These are phyloP conservation scores for Rhinoderma darwinii DNA, from an alignment of 2,113 vertebrate species.

Conservation along the genomic window DNA sequence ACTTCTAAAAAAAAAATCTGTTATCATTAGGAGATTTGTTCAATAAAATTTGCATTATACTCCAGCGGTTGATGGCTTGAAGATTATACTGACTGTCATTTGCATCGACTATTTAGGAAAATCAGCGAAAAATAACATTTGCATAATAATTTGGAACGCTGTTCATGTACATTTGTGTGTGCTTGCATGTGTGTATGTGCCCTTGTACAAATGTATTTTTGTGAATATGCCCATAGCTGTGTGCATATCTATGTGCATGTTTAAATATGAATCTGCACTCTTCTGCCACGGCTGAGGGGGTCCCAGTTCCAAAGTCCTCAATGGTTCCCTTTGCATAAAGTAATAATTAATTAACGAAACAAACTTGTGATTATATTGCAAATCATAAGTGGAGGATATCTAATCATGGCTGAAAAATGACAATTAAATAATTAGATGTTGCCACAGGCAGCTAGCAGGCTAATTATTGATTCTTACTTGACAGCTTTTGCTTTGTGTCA, in stretches of 20 bases:
- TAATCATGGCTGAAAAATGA: not conserved
- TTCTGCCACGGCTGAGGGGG: not conserved
- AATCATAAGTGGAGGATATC: not conserved
- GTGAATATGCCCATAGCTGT: no score
- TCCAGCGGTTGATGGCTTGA: no score
- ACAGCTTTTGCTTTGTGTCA: constrained; percentile 22
- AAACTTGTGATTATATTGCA: not conserved
- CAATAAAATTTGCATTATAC: no score
- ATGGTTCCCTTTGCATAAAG: not conserved
- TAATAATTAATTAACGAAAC: not conserved
- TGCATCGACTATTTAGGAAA: no score
- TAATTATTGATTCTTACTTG: constrained; percentile 23
- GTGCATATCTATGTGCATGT: not conserved
- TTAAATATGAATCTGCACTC: not conserved
- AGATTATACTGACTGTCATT: no score
- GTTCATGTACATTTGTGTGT: not conserved
- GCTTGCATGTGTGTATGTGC: not conserved
- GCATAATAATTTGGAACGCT: no score
- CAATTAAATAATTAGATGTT: constrained; percentile 11
- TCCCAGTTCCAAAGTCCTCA: not conserved
- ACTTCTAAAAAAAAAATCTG: no score
- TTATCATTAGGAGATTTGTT: no score
- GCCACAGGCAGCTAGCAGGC: not conserved
- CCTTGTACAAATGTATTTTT: no score
- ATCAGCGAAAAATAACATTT: no score